Evolutionary conservation across 2,797 vertebrate species (phyloP), one percentile per base, ranked within the genome.

Genomic region (Triplophysa bombifrons): DNA sequence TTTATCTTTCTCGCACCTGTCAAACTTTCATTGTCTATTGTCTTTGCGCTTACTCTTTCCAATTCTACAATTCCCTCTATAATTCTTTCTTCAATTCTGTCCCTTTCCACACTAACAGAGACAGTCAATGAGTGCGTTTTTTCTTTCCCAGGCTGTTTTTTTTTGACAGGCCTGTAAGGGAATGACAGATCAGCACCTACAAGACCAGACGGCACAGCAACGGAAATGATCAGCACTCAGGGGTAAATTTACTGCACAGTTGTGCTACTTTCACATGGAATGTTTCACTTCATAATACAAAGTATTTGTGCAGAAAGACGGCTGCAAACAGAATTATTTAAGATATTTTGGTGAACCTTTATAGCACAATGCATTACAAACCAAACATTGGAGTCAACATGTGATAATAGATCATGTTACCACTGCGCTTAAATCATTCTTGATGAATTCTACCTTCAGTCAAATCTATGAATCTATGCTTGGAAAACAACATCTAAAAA

Each of bases 1-100:
- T 22, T 73, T 79, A 27, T 66, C 56, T 41, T 55, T 78, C 68
- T 72, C 30, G 60, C 44, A 14, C 16, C 51, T 19, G 75, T 56
- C 30, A 30, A 30, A 6, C 71, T 22, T n/a, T 68, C n/a, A 0
- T 53, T 30, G 53, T 56, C 48, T 58, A 22, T 56, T 67, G 16
- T 46, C 20, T 19, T 67, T 38, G 22, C 74, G 14, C 30, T 38
- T 20, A 19, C 34, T 63, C 30, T 60, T 12, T 48, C 14, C 78
- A 46, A 10, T 56, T 51, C 27, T 72, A 0, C 63, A 64, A 34
- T 30, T 27, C n/a, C 17, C 25, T 22, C 22, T 74, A 1, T 55
- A 30, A 34, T 17, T 63, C 60, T 17, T 19, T 61, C 14, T 30
- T 16, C 27, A 34, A 8, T 60, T 38, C 20, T 46, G 20, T 14